phyloP scores from a whole-genome alignment of 1,140 invertebrate species.

The Megalopta genalis region DNA sequence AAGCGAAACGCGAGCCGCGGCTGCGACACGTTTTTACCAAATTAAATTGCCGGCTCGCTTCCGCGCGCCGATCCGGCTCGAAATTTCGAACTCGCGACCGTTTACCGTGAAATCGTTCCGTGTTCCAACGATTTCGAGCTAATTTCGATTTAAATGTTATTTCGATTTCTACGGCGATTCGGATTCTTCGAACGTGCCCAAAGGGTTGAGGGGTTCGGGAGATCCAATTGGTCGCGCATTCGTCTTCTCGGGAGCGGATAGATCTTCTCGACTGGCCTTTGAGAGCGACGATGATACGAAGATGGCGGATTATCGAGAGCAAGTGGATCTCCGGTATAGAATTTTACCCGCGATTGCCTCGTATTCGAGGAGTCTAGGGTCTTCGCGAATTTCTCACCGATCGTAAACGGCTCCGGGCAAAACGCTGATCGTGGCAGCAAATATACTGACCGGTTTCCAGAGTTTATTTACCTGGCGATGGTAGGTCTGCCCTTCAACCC shows the following conservation, averaged over 20 bases:
- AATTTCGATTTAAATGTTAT: too few species aligned
- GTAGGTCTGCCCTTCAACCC: background rate
- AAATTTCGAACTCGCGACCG: background rate
- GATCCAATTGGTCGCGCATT: too few species aligned
- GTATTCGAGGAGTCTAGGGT: background rate
- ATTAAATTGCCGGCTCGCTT: background rate
- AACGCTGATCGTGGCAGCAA: constrained; percentile 1
- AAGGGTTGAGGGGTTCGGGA: too few species aligned
- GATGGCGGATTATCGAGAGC: too few species aligned
- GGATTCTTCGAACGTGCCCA: too few species aligned
- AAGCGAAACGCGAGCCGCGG: background rate
- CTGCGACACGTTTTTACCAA: background rate
- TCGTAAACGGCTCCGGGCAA: background rate
- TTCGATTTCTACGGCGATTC: too few species aligned
- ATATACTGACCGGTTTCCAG: background rate
- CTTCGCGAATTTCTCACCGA: background rate
- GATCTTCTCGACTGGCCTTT: too few species aligned
- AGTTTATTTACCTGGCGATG: constrained; percentile 21
- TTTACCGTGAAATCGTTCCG: too few species aligned
- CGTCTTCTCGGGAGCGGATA: too few species aligned
- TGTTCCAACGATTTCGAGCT: background rate
- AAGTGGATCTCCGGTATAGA: too few species aligned
- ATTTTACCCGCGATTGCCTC: too few species aligned
- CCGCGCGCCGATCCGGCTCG: background rate
- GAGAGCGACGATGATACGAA: too few species aligned